Percentiles rank a stretch among this genome's conserved stretches.
phyloP scores from a whole-genome alignment of 2,797 vertebrate genomes.

The Malacoraja senta region DNA sequence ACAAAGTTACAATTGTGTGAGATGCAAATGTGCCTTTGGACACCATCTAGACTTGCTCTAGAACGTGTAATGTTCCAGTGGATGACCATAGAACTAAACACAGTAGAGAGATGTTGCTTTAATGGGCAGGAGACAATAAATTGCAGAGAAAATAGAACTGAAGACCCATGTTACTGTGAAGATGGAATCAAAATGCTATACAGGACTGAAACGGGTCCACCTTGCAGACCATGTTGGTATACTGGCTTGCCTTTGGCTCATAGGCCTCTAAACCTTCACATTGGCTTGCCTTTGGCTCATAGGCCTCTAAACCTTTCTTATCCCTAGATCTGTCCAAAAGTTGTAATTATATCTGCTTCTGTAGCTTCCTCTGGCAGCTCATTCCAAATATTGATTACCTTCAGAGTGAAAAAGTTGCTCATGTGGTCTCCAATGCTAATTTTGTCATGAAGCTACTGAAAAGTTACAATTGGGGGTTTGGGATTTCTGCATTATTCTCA shows the following conservation, averaged over 20 bases:
- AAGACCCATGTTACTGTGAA: neutral
- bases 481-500: neutral
- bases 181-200: neutral
- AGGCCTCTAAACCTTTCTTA: too few species aligned
- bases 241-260: too few species aligned
- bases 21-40: neutral
- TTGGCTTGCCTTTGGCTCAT: too few species aligned
- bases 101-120: neutral
- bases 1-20: neutral
- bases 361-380: too few species aligned
- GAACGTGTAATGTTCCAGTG: neutral
- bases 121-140: neutral
- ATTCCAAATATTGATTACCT: too few species aligned
- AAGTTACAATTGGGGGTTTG: neutral
- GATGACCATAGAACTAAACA: neutral
- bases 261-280: too few species aligned
- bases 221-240: too few species aligned
- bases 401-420: too few species aligned
- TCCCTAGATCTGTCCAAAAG: too few species aligned
- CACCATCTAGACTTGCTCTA: neutral
- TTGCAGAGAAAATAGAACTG: neutral
- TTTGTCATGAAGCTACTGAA: neutral
- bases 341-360: too few species aligned
- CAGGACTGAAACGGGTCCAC: too few species aligned
- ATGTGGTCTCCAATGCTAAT: neutral